Percentiles rank a stretch among this genome's conserved stretches.
phyloP scores from a whole-genome alignment of 2,888 invertebrate species.

The Ligdia adustata region DNA sequence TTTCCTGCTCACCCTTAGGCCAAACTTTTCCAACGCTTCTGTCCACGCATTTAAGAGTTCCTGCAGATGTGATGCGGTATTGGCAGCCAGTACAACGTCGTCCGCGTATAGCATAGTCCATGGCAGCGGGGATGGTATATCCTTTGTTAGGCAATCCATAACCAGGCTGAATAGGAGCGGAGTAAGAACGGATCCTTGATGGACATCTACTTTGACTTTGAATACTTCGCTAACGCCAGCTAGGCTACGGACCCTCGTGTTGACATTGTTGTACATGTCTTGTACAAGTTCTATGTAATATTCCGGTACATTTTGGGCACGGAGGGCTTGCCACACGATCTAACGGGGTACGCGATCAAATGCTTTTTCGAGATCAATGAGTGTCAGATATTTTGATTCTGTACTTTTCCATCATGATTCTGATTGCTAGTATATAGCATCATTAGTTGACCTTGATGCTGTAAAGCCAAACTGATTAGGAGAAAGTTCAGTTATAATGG shows the following conservation, averaged over 20 bases:
- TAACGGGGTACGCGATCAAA: neutral
- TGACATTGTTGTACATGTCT: neutral
- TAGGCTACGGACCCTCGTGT: neutral
- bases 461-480: too few relatives aligned
- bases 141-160: neutral
- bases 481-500: too few relatives aligned
- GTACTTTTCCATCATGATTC: too few relatives aligned
- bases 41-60: neutral
- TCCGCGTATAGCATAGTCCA: neutral
- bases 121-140: neutral
- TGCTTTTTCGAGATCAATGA: neutral
- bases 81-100: neutral
- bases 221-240: neutral
- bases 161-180: slow-evolving; percentile 1
- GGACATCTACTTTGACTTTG: neutral
- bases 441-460: too few relatives aligned
- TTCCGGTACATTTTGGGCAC: neutral
- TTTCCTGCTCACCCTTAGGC: neutral
- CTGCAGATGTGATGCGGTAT: neutral
- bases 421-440: too few relatives aligned
- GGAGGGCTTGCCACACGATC: neutral
- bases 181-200: neutral
- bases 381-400: neutral
- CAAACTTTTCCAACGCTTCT: neutral
- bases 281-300: neutral